These are phyloP conservation scores for Panopea generosa DNA, from an alignment of 2,888 invertebrate genomes.

Conservation along the genomic window DNA sequence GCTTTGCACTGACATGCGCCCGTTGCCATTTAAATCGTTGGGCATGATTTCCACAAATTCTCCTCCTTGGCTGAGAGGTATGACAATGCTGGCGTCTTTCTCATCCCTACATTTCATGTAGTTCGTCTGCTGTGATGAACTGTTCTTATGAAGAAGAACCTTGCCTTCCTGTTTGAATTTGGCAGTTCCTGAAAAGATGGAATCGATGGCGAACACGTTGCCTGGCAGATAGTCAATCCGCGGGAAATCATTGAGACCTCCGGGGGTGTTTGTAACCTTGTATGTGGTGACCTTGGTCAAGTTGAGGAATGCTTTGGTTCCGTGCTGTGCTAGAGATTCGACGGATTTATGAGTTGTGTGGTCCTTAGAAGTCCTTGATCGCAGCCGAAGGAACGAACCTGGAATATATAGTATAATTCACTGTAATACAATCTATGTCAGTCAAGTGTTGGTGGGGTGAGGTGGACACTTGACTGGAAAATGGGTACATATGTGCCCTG, in stretches of 20 bases:
- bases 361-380: constrained; percentile 75
- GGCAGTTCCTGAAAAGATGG: constrained; percentile 61
- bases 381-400: constrained; percentile 76
- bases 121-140: constrained; percentile 52
- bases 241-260: constrained; percentile 62
- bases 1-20: constrained; percentile 69
- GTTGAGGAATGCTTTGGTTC: constrained; percentile 73
- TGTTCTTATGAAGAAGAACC: constrained; percentile 49
- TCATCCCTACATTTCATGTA: constrained; percentile 76
- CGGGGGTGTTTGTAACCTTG: constrained; percentile 48
- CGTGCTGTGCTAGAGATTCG: constrained; percentile 65
- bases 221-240: constrained; percentile 72
- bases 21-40: constrained; percentile 59
- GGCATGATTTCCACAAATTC: constrained; percentile 76
- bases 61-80: constrained; percentile 68
- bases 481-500: too few species aligned
- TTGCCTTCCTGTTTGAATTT: constrained; percentile 62
- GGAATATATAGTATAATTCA: too few species aligned
- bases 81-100: constrained; percentile 67
- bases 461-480: too few species aligned
- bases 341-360: constrained; percentile 67
- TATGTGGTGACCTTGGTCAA: constrained; percentile 72
- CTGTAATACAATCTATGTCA: too few species aligned
- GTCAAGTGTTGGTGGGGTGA: too few species aligned
- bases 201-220: constrained; percentile 74